Evolutionary conservation across 2,113 vertebrate species (phyloP).

Genomic region (Haliaeetus leucogaster): DNA sequence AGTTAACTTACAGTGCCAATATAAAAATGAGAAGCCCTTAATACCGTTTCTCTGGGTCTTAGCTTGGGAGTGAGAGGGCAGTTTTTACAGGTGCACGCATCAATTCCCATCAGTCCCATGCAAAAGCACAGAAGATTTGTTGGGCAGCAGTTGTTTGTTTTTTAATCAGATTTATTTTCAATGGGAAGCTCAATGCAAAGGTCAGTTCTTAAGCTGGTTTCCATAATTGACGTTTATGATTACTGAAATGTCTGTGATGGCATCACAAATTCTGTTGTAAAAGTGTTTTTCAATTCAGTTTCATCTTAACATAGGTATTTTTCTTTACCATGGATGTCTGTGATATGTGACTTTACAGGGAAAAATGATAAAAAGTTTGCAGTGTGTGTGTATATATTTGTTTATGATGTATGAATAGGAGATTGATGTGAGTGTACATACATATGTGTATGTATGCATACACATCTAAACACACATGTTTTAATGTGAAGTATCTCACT

Average conservation of each 20-base stretch:
- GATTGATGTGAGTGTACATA: too few relatives aligned
- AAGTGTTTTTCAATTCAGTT: neutral
- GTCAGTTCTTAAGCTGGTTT: neutral
- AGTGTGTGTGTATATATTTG: too few relatives aligned
- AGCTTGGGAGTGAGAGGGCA: neutral
- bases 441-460: neutral
- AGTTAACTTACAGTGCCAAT: neutral
- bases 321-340: neutral
- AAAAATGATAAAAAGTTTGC: neutral
- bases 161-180: neutral
- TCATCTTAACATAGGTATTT: neutral
- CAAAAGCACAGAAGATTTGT: neutral
- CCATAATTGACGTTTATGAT: slow-evolving; percentile 29
- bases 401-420: neutral
- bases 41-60: neutral
- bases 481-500: neutral
- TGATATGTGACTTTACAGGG: neutral
- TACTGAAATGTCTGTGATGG: neutral
- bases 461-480: neutral
- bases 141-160: neutral
- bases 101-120: neutral
- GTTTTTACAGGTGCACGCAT: neutral
- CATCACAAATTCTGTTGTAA: neutral
- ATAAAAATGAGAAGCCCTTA: neutral
- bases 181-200: slow-evolving; percentile 9